phyloP scores from a whole-genome alignment of 2,888 invertebrate genomes.

The Apodemia duryi region DNA sequence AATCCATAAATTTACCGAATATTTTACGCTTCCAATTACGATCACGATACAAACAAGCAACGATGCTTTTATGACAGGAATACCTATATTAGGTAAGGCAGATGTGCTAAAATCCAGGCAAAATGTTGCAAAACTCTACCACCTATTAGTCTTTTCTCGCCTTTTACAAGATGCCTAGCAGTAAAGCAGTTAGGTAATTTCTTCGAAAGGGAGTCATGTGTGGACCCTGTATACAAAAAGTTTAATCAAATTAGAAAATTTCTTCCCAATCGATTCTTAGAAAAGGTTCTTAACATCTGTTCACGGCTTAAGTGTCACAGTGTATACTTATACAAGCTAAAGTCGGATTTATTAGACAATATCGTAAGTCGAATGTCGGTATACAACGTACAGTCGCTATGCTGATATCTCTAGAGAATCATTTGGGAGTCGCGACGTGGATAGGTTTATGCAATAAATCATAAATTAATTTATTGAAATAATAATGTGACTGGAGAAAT shows the following conservation, averaged over 20 bases:
- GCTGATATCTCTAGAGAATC: constrained; percentile 2
- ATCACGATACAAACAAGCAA: no score
- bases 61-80: no score
- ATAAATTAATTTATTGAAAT: neutral
- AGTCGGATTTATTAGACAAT: constrained; percentile 6
- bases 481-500: no score
- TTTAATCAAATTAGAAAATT: neutral
- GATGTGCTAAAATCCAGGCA: no score
- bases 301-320: neutral
- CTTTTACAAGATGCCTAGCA: no score
- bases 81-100: no score
- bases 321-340: neutral
- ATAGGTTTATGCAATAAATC: neutral
- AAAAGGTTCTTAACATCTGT: neutral
- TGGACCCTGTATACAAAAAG: neutral
- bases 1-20: no score
- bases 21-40: no score
- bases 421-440: constrained; percentile 3
- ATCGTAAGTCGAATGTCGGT: constrained; percentile 1
- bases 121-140: no score
- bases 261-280: neutral
- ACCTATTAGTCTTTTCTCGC: no score
- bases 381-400: neutral
- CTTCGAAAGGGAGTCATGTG: no score
- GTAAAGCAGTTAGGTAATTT: no score